Evolutionary conservation across 1,140 invertebrate species (phyloP), one percentile per base, ranked within the genome.

Genomic region (Copidosoma floridanum): DNA sequence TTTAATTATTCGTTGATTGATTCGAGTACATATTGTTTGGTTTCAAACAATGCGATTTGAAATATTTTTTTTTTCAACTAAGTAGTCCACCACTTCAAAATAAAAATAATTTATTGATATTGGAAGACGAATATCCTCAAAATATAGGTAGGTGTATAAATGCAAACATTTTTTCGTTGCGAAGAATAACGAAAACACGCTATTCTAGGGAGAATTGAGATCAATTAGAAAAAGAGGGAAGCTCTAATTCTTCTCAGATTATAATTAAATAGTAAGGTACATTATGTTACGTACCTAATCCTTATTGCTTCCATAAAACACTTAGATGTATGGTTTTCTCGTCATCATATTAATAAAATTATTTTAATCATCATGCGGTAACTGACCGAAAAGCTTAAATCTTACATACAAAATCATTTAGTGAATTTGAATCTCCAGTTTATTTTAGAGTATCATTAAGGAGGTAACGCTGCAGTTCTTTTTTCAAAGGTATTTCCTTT

Each of bases 351-450:
- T n/a, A n/a, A n/a, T n/a, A n/a, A n/a, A n/a, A n/a, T n/a, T n/a
- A n/a, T n/a, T n/a, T n/a, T n/a, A n/a, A n/a, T n/a, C n/a, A n/a
- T n/a, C n/a, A n/a, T n/a, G n/a, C n/a, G n/a, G n/a, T n/a, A n/a
- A n/a, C n/a, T n/a, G n/a, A n/a, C 5, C 6, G 8, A 44, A 21
- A 24, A 24, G 20, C 4, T 12, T 20, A 18, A 38, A 24, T 37
- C 24, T 37, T 37, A n/a, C 37, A 21, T 20, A 18, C 50, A 46
- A 35, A 58, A 58, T 44, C 57, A 59, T 59, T 59, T 40, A 21
- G 26, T 59, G 37, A 58, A 21, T 32, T 32, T 27, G 26, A 44
- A 43, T n/a, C n/a, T n/a, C n/a, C 21, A 38, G 1, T 18, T 8
- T 10, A 24, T 44, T 44, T 6, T 4, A 0, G 12, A 44, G 20